These are phyloP conservation scores for Cantharis lateralis DNA, from an alignment of 2,888 invertebrate genomes.

Conservation along the genomic window DNA sequence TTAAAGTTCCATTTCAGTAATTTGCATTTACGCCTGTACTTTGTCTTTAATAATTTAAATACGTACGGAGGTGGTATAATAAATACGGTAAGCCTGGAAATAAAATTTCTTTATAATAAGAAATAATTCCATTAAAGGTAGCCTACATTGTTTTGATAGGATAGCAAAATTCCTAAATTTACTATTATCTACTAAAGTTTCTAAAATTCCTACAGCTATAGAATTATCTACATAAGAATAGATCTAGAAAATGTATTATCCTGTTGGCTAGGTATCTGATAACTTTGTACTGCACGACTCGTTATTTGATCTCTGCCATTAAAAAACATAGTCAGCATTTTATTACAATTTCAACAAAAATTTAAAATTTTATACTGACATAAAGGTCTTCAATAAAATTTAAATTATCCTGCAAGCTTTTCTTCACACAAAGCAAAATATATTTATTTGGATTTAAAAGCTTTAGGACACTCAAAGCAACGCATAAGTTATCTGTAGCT, in stretches of 20 bases:
- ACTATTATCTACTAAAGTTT: neutral
- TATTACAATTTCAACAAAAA: neutral
- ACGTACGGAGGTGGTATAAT: too few relatives aligned
- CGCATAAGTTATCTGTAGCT: neutral
- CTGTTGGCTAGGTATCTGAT: neutral
- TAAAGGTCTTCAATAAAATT: neutral
- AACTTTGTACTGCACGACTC: neutral
- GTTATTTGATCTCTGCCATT: neutral
- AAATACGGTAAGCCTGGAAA: too few relatives aligned
- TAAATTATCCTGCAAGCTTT: neutral
- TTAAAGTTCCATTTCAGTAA: too few relatives aligned
- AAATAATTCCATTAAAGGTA: neutral
- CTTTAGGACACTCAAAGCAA: neutral
- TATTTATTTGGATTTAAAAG: neutral
- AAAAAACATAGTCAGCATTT: neutral
- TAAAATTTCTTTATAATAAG: too few relatives aligned
- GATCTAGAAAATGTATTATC: neutral
- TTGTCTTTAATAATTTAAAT: too few relatives aligned
- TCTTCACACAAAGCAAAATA: neutral
- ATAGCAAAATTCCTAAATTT: too few relatives aligned
- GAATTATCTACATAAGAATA: neutral
- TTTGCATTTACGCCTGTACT: too few relatives aligned
- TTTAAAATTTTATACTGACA: neutral
- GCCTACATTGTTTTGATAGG: neutral
- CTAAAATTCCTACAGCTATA: neutral